Percentiles rank a stretch among this genome's conserved stretches.
phyloP scores from a whole-genome alignment of 1,140 invertebrate species.

The Hydropsyche tenuis region DNA sequence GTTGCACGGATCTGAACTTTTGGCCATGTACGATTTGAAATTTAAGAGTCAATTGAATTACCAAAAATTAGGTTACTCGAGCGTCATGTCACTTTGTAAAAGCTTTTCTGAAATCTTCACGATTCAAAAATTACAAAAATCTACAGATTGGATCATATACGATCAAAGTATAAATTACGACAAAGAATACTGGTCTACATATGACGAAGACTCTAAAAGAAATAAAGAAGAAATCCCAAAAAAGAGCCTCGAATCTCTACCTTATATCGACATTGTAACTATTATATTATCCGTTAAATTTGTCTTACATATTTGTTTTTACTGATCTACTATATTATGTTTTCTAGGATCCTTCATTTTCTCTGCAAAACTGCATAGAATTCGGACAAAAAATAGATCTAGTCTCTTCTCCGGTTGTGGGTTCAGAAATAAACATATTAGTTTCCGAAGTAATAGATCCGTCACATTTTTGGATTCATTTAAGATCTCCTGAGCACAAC shows the following conservation, averaged over 20 bases:
- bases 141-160: slow-evolving; percentile 36
- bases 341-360: slow-evolving; percentile 41
- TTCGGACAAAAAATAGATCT: background rate
- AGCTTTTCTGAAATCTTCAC: slow-evolving; percentile 33
- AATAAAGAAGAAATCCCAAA: slow-evolving; percentile 11
- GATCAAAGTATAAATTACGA: background rate
- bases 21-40: slow-evolving; percentile 31
- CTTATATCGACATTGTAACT: background rate
- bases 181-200: no score
- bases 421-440: slow-evolving; percentile 8
- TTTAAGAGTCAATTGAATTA: slow-evolving; percentile 23
- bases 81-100: slow-evolving; percentile 29
- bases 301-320: no score
- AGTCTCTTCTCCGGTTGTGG: background rate
- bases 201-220: background rate
- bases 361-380: slow-evolving; percentile 21
- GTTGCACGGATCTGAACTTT: slow-evolving; percentile 26
- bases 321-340: no score
- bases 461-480: slow-evolving; percentile 42
- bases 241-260: background rate
- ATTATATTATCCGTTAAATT: no score
- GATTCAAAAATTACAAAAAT: slow-evolving; percentile 11
- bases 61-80: slow-evolving; percentile 17
- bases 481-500: background rate
- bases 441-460: slow-evolving; percentile 39